phyloP scores from a whole-genome alignment of 2,797 vertebrate species.

The Clarias laeviceps region DNA sequence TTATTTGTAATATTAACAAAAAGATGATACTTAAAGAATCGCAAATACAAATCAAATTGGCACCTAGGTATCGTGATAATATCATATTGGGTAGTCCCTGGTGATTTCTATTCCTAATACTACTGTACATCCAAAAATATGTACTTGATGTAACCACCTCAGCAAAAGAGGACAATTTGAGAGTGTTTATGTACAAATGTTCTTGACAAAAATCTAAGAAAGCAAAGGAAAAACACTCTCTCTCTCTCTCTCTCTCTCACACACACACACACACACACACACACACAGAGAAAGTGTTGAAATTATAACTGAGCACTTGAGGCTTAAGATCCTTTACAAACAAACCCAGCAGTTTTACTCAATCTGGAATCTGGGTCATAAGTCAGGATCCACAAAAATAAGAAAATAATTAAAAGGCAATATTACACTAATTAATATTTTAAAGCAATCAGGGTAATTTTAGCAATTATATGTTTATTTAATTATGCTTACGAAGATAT shows the following conservation, averaged over 20 bases:
- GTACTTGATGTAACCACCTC: not conserved
- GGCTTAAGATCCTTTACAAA: not conserved
- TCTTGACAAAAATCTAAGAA: not conserved
- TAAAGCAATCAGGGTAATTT: not conserved
- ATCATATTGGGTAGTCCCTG: no score
- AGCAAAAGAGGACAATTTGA: not conserved
- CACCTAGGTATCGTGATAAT: no score
- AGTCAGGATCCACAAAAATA: conserved; percentile 10
- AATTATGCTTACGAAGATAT: not conserved
- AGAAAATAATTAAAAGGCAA: not conserved
- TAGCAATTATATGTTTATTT: not conserved
- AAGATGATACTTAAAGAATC: no score
- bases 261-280: not conserved
- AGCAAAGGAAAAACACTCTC: not conserved
- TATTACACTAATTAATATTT: not conserved
- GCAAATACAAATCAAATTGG: no score
- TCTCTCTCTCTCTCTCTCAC: not conserved
- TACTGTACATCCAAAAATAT: not conserved
- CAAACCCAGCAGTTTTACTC: not conserved
- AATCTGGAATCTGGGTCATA: conserved; percentile 11
- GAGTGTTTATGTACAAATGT: not conserved
- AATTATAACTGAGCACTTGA: not conserved
- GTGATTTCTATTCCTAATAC: no score
- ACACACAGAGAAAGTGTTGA: not conserved
- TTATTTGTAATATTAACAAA: no score